These are phyloP conservation scores for Cardiocondyla obscurior DNA, from an alignment of 1,140 invertebrate species.

Conservation along the genomic window DNA sequence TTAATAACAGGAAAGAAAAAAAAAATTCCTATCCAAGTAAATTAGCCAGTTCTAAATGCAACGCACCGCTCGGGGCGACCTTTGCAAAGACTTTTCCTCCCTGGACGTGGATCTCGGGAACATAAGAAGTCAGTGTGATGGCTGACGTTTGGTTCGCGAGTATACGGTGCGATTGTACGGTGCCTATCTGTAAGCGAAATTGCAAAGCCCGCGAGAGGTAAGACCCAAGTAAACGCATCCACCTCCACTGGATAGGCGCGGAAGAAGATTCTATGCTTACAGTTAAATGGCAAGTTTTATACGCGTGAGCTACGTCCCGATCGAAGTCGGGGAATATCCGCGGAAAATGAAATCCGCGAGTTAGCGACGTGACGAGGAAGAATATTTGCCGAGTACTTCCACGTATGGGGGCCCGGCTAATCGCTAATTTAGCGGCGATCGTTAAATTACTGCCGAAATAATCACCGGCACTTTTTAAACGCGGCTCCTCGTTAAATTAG, in stretches of 20 bases:
- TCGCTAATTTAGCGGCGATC: not conserved
- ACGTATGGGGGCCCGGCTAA: not conserved
- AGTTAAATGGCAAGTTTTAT: constrained; percentile 48
- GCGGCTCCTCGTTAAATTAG: not conserved
- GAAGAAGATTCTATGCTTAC: constrained; percentile 31
- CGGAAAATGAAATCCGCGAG: constrained; percentile 21
- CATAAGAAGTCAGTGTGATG: constrained; percentile 55
- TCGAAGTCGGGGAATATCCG: constrained; percentile 18
- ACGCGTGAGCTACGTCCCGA: not conserved
- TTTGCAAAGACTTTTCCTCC: constrained; percentile 25
- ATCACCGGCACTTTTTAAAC: not conserved
- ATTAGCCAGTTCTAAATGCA: constrained; percentile 5
- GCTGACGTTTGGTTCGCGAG: constrained; percentile 47
- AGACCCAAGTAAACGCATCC: constrained; percentile 8
- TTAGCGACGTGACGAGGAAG: not conserved
- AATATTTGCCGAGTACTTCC: not conserved
- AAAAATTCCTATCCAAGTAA: constrained; percentile 37
- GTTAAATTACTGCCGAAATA: not conserved
- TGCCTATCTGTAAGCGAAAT: constrained; percentile 35
- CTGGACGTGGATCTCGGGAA: constrained; percentile 40
- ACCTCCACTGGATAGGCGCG: constrained; percentile 6
- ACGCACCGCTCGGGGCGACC: not conserved
- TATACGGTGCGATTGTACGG: constrained; percentile 45
- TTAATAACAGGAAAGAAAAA: not conserved
- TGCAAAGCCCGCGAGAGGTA: constrained; percentile 12